A percentile compares a stretch with the other conserved stretches of the same genome.
phyloP scores from a whole-genome alignment of 2,888 invertebrate genomes.

The Argynnis bischoffii region DNA sequence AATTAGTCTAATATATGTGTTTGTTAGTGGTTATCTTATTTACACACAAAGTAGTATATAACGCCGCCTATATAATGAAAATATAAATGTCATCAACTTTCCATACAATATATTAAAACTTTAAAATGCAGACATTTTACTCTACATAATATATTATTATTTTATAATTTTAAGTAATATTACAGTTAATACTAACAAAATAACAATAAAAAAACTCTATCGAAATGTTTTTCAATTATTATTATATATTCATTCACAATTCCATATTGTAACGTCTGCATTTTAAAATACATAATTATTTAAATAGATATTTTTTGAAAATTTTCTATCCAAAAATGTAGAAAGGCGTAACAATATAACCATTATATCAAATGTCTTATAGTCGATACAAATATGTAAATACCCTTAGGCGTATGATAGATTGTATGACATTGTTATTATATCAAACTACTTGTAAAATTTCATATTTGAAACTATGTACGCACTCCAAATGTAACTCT shows the following conservation, averaged over 20 bases:
- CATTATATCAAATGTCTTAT: neutral
- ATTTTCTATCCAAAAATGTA: neutral
- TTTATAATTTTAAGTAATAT: too few relatives aligned
- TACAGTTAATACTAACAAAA: too few relatives aligned
- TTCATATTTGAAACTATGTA: constrained; percentile 3
- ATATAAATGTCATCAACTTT: too few relatives aligned
- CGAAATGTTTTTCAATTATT: neutral
- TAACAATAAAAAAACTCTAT: too few relatives aligned
- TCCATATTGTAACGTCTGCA: neutral
- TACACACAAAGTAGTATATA: neutral
- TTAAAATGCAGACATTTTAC: too few relatives aligned
- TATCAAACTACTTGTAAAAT: too few relatives aligned
- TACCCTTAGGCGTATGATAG: neutral
- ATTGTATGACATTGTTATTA: constrained; percentile 3
- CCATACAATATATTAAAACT: too few relatives aligned
- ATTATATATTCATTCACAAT: neutral
- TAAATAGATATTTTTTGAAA: constrained; percentile 13
- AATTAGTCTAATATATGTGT: neutral
- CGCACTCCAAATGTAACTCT: neutral
- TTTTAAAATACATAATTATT: constrained; percentile 1
- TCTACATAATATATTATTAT: too few relatives aligned
- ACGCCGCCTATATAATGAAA: too few relatives aligned
- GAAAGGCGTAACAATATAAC: neutral
- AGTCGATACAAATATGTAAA: neutral
- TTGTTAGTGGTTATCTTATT: neutral